Base-by-base conservation (phyloP, 2,888 invertebrate genomes). In the Spodoptera picta region DNA sequence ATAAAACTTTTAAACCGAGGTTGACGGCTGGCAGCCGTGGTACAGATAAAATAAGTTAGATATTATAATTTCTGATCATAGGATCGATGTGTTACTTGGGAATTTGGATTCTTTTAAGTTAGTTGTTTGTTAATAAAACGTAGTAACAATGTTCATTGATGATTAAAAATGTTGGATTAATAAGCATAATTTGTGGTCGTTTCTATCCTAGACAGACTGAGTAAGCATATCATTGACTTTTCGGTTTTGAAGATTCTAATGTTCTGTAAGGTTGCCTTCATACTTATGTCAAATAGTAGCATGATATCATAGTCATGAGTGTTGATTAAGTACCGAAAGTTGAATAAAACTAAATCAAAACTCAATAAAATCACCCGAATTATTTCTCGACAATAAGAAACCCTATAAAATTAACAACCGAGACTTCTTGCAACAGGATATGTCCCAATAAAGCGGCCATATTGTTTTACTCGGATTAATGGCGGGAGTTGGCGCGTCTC, bases 381-480 rank as follows among this genome's bases (percentile, higher is more conserved):
- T 36, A 36, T 6, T 36, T 7, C 6, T 36, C 36, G 9, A 36
- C 45, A 71, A 52, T 60, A 70, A 65, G 58, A 65, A 65, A 27
- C 60, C 56, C 55, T 62, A 61, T 60, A 59, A 67, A 65, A 14
- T 57, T 66, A 54, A 68, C 57, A 77, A 71, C 62, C 69, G 59
- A 56, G 42, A 81, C 75, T 81, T 73, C 76, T 71, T 77, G 90
- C 81, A 83, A 92, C 90, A 89, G 88, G 92, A 92, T 91, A 91
- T 87, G 83, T 84, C 87, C 82, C 81, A 88, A 91, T 89, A 90
- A 84, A 86, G 79, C 79, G 72, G 91, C 91, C 92, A 92, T 93
- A 90, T 92, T 94, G 92, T 92, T 91, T 89, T 82, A 78, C 75
- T 67, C 78, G 88, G 86, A 92, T 90, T 89, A 91, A 92, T 90